Evolutionary conservation across 2,113 vertebrate genomes (phyloP).

Genomic region (Ariopsis seemanni): DNA sequence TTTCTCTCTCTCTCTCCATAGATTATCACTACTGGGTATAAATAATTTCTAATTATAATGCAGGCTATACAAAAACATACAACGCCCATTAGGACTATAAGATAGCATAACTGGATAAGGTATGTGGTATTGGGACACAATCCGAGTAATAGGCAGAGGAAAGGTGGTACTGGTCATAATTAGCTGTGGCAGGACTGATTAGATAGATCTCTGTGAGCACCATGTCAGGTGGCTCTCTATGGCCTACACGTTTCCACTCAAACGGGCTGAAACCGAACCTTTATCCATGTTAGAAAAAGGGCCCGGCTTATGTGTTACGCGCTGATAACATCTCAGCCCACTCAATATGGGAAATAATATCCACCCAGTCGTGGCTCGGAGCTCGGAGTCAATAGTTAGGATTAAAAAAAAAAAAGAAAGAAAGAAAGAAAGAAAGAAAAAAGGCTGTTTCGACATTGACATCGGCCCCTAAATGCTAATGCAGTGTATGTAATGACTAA

Average conservation of each 20-base stretch:
- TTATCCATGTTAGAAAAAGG: slow-evolving; percentile 72
- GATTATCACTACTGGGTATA: not conserved
- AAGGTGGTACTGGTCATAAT: slow-evolving; percentile 31
- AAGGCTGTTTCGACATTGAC: slow-evolving; percentile 46
- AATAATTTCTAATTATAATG: not conserved
- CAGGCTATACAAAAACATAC: not conserved
- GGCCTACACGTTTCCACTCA: slow-evolving; percentile 42
- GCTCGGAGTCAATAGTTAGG: slow-evolving; percentile 45
- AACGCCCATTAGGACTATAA: not conserved
- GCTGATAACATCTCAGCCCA: slow-evolving; percentile 75
- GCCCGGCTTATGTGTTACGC: slow-evolving; percentile 69
- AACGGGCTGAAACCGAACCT: slow-evolving; percentile 70
- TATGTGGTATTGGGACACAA: slow-evolving; percentile 4
- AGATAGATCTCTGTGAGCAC: not conserved
- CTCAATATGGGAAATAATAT: slow-evolving; percentile 71
- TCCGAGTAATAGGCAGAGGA: not conserved
- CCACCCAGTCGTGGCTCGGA: slow-evolving; percentile 55
- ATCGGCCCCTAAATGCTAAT: slow-evolving; percentile 59
- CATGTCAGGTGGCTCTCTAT: slow-evolving; percentile 17
- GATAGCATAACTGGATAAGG: not conserved
- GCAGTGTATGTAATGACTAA: slow-evolving; percentile 65
- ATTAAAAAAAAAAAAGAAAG: slow-evolving; percentile 40
- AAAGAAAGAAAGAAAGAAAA: slow-evolving; percentile 46
- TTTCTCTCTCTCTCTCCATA: too few relatives aligned
- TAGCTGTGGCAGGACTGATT: slow-evolving; percentile 20